phyloP scores from a whole-genome alignment of 35 echinoderm and acorn worm genomes.

The Apostichopus parvimensis region DNA sequence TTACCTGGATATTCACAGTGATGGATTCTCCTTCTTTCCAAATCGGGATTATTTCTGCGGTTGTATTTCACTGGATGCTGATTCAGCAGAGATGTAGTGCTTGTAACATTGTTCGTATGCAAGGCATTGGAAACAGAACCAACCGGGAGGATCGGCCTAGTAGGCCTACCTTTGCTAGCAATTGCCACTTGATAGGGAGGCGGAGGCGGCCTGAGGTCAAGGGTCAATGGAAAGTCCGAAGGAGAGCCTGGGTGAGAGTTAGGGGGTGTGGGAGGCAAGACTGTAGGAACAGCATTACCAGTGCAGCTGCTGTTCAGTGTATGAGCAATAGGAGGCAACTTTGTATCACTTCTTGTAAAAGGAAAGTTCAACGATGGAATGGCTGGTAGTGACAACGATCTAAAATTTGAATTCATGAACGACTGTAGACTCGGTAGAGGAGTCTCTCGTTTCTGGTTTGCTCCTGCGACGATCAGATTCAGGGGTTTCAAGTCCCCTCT shows the following conservation, averaged over 20 bases:
- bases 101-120: slow-evolving; percentile 32
- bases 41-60: slow-evolving; percentile 90
- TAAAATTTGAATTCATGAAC: not conserved
- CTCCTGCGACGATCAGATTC: not conserved
- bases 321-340: not conserved
- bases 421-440: slow-evolving; percentile 16
- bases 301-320: not conserved
- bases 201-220: slow-evolving; percentile 77
- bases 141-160: slow-evolving; percentile 32
- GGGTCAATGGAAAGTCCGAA: slow-evolving; percentile 60
- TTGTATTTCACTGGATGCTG: slow-evolving; percentile 77
- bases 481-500: slow-evolving; percentile 13
- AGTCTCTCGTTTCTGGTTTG: not conserved
- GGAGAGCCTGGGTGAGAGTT: slow-evolving; percentile 94
- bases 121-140: not conserved
- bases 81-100: slow-evolving; percentile 11
- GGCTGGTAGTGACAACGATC: slow-evolving; percentile 17
- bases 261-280: slow-evolving; percentile 85
- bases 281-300: not conserved
- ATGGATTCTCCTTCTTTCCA: slow-evolving; percentile 93
- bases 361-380: slow-evolving; percentile 9
- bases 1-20: slow-evolving; percentile 95
- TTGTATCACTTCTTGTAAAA: not conserved
- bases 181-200: slow-evolving; percentile 82
- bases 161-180: slow-evolving; percentile 60